Evolutionary conservation across 1,140 invertebrate genomes (phyloP), one percentile per base, ranked within the genome.

Genomic region (Chelonus insularis): DNA sequence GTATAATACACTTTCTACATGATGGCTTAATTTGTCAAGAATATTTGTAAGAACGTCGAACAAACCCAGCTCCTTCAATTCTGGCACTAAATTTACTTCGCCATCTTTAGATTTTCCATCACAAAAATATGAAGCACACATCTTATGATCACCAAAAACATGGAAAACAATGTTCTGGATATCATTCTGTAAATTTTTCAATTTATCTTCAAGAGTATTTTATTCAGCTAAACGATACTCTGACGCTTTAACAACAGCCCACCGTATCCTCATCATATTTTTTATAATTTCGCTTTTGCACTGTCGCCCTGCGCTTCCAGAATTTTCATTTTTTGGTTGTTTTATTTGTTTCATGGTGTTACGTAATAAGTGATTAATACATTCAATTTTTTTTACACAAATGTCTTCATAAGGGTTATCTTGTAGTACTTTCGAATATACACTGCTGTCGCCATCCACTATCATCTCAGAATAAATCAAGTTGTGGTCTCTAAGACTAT

Each of bases 401-500:
- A 72, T 61, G 0, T 55, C 61, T 8, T 67, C 29, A 48, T 68
- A 70, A 2, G 64, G 65, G 47, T 64, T 62, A 9, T 9, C 36
- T 12, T 67, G 34, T 1, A 47, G 9, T 14, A 65, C 18, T 14
- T 54, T 29, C 32, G 68, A 43, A 52, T 73, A 71, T 8, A 68
- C 68, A 45, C 64, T 74, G 37, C 71, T 70, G 47, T 77, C 76
- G 1, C 73, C 75, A 65, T 79, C 76, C 8, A 67, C 66, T 32
- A 78, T 71, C 1, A 78, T 11, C 18, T 55, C 61, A 8, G 56
- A 62, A 48, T 76, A 77, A 29, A 71, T 71, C 1, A 75, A 14
- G 9, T 65, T 68, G 54, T 76, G 62, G 57, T 64, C 65, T 23
- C 67, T 48, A 61, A 68, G 23, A 25, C 75, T 72, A 50, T 47